Conservation (phyloP, 2,797 vertebrate species). For the Adelosebastes latens region DNA sequence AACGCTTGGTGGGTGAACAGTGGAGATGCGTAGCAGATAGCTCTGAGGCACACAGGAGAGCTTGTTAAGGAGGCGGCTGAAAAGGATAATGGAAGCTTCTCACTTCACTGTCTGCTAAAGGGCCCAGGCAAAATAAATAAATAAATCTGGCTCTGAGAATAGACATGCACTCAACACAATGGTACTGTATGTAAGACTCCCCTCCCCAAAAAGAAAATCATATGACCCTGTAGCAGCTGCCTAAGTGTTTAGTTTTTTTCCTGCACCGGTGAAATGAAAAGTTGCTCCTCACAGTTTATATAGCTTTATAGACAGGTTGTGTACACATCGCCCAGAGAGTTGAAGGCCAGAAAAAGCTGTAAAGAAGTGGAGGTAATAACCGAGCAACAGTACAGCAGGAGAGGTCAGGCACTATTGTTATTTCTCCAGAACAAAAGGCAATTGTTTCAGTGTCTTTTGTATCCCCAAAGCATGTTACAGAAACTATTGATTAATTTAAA, state of each 20-base stretch:
- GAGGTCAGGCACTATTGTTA: constrained; percentile 1
- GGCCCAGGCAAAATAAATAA: constrained; percentile 13
- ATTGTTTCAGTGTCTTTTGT: constrained; percentile 8
- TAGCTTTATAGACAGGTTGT: constrained; percentile 2
- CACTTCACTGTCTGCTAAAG: constrained; percentile 58
- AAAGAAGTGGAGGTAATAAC: constrained; percentile 22
- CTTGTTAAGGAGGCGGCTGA: constrained; percentile 71
- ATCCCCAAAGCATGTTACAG: background rate
- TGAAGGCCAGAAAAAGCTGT: constrained; percentile 1
- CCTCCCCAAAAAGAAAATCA: constrained; percentile 12
- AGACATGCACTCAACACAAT: constrained; percentile 18
- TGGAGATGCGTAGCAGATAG: constrained; percentile 57
- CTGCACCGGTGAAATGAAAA: constrained; percentile 28
- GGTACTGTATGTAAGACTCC: constrained; percentile 12
- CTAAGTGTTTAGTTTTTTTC: background rate
- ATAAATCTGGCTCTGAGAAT: background rate
- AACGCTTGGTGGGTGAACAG: constrained; percentile 49
- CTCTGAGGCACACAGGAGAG: constrained; percentile 74
- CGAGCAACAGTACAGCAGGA: background rate
- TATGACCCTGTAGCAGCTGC: constrained; percentile 1
- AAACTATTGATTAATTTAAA: constrained; percentile 4
- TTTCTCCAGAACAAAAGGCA: constrained; percentile 16
- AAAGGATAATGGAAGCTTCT: constrained; percentile 64
- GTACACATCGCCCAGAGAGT: background rate
- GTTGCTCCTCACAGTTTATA: constrained; percentile 14